Conservation (phyloP, 2,888 invertebrate species). For the Tyria jacobaeae region DNA sequence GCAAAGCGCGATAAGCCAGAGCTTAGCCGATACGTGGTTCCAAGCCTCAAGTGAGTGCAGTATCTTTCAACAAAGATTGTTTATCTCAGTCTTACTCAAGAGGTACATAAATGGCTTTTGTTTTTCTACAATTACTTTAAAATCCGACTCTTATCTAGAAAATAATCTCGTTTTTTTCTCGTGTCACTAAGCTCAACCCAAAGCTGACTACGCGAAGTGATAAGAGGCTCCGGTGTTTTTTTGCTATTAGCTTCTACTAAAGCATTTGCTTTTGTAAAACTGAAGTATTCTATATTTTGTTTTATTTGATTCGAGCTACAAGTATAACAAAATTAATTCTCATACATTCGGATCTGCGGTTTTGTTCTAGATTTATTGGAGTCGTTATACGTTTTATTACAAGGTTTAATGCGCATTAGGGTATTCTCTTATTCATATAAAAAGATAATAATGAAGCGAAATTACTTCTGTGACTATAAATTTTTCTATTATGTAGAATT, state of each 20-base stretch:
- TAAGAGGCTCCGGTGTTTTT: constrained; percentile 61
- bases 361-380: constrained; percentile 23
- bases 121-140: constrained; percentile 52
- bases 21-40: constrained; percentile 15
- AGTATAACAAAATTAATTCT: constrained; percentile 20
- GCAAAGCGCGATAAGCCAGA: constrained; percentile 29
- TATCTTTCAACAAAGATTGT: constrained; percentile 48
- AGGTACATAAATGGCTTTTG: constrained; percentile 52
- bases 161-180: constrained; percentile 61
- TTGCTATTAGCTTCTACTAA: constrained; percentile 60
- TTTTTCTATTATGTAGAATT: constrained; percentile 28
- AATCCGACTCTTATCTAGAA: constrained; percentile 54
- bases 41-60: constrained; percentile 27
- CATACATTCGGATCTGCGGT: constrained; percentile 6
- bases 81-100: constrained; percentile 40
- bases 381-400: constrained; percentile 21
- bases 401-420: constrained; percentile 16
- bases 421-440: constrained; percentile 31
- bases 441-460: constrained; percentile 31
- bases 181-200: constrained; percentile 62
- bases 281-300: constrained; percentile 37
- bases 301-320: constrained; percentile 18
- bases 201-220: constrained; percentile 51
- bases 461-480: constrained; percentile 31
- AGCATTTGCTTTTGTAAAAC: constrained; percentile 50